These are phyloP conservation scores for Cheilosia impressa DNA, from an alignment of 2,888 invertebrate species.

Conservation along the genomic window DNA sequence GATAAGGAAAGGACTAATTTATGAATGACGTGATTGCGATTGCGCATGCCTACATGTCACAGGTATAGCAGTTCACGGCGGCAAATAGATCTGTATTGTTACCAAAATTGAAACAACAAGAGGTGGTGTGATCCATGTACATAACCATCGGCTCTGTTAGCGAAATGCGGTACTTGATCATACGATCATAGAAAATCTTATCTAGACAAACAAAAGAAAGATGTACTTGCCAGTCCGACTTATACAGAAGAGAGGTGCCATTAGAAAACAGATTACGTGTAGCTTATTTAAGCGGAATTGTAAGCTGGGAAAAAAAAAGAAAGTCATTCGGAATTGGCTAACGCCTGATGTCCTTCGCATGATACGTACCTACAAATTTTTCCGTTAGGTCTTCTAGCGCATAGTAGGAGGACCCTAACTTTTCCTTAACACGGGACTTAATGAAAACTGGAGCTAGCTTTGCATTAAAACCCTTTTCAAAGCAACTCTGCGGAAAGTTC, in stretches of 20 bases:
- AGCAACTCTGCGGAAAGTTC: constrained; percentile 6
- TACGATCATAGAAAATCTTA: too few relatives aligned
- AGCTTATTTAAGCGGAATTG: neutral
- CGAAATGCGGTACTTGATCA: too few relatives aligned
- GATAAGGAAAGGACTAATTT: neutral
- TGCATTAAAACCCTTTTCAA: neutral
- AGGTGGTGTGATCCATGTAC: too few relatives aligned
- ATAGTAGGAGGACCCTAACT: neutral
- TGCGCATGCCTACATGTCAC: too few relatives aligned
- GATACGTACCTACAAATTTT: neutral
- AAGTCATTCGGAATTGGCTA: neutral
- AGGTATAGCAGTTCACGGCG: too few relatives aligned
- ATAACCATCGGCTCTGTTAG: too few relatives aligned
- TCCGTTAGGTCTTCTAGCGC: neutral
- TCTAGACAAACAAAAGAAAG: too few relatives aligned
- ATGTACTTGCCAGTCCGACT: too few relatives aligned
- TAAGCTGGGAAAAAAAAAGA: neutral
- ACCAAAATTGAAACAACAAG: too few relatives aligned
- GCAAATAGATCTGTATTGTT: too few relatives aligned
- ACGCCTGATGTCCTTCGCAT: constrained; percentile 12
- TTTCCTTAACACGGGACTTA: neutral
- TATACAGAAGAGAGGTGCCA: too few relatives aligned
- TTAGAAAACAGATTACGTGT: neutral
- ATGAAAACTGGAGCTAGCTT: neutral
- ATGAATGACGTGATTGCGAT: neutral